Base-by-base conservation (phyloP, 2,113 vertebrate species). In the Oreotrochilus melanogaster region DNA sequence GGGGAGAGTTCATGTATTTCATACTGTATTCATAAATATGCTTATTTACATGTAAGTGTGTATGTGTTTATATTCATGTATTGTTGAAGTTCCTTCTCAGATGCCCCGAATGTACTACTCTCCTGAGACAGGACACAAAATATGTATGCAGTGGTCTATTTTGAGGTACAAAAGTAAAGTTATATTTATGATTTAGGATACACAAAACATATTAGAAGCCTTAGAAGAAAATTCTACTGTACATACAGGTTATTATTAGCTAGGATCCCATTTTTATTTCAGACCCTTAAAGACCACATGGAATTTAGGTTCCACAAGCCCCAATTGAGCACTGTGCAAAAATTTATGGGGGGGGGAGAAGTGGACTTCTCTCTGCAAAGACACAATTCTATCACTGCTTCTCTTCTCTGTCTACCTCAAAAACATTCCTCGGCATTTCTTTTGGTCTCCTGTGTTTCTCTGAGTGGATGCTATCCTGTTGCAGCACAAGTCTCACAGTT, bases 241-340 rank as follows among this genome's bases (percentile, higher is more conserved):
- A 4, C 5, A 17, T 28, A 13, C 51, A 66, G 53, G 24, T 45
- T 24, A 23, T 10, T 50, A 13, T 6, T 54, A 16, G 31, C 57
- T 74, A 39, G 74, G 75, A 56, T 56, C 24, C 17, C 10, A 6
- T 67, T n/a, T 35, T 42, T 51, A 11, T 60, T 51, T 31, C 4
- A 42, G n/a, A 50, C 6, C 1, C 0, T 57, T n/a, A 73, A 89
- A 47, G 58, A 15, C 28, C 19, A 14, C 0, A 0, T 43, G 54
- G n/a, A 57, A 37, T 50, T 67, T 14, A 14, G 30, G 51, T 58
- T 62, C 76, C 43, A 37, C 43, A 72, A 30, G 28, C 28, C 43
- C 62, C 48, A 35, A 2, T 43, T 62, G 60, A 73, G 43, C 54
- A 8, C 60, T 24, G 12, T 24, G 30, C 15, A 18, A n/a, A n/a